Base-by-base conservation (phyloP, 1,140 invertebrate genomes). In the Arion vulgaris region DNA sequence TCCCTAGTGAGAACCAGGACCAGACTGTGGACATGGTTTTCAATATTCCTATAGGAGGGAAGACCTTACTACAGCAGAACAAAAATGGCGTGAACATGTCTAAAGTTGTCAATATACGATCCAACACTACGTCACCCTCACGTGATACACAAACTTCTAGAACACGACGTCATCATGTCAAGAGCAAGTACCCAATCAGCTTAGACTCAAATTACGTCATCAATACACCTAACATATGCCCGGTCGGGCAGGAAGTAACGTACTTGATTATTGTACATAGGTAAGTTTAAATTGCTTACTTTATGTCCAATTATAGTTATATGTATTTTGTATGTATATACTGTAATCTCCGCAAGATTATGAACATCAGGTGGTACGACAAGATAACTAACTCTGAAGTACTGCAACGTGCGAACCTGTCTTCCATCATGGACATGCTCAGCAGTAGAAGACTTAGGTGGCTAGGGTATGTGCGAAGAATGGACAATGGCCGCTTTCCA, bases 201-300 rank as follows among this genome's bases (percentile, higher is more conserved):
- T 34, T 78, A 39, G 76, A 78, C 34, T 13, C 53, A 0, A 19
- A 7, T 5, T 78, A 78, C 38, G 38, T 66, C 51, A 78, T 78
- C 23, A 78, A 78, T n/a, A 17, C 28, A 13, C 32, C 45, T 1
- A 15, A 62, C 34, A 5, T 78, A 15, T 78, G 76, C 26, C 76
- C 32, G 23, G 51, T 66, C 19, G 76, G 51, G 1, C 28, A 39
- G 39, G 32, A 36, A 26, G 51, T 78, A 34, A 34, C 62, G 15
- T 78, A 78, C 34, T n/a, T 78, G 19, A 78, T 78, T 28, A 66
- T 78, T 39, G 76, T 78, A 23, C 53, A 78, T 26, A 78, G 76
- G 76, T 78, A 66, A 13, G 62, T 66, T 2, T 66, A 1, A 57
- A 4, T 23, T 2, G 26, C 53, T n/a, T 49, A 19, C 45, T 49